Conservation (phyloP, 2,888 invertebrate genomes). For the Agrypnus murinus region DNA sequence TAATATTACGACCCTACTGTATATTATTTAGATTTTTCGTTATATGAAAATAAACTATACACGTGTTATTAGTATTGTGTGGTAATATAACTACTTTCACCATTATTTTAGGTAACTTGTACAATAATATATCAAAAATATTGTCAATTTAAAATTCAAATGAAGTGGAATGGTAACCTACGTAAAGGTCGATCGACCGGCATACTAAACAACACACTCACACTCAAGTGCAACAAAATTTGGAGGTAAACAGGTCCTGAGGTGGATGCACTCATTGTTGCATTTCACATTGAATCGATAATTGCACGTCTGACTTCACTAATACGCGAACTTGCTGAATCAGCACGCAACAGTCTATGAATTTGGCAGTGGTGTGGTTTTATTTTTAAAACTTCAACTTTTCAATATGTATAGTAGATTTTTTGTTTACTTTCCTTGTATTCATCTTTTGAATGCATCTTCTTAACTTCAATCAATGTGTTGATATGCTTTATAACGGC, state of each 20-base stretch:
- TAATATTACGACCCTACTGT: too few relatives aligned
- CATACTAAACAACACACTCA: slow-evolving; percentile 36
- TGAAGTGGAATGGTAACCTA: slow-evolving; percentile 39
- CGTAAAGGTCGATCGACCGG: slow-evolving; percentile 45
- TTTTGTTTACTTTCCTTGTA: too few relatives aligned
- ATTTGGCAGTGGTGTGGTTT: not conserved
- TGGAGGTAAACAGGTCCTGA: slow-evolving; percentile 47
- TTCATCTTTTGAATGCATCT: too few relatives aligned
- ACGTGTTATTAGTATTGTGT: slow-evolving; percentile 13
- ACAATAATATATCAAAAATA: slow-evolving; percentile 25
- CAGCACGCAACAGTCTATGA: slow-evolving; percentile 38
- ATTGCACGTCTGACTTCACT: slow-evolving; percentile 53
- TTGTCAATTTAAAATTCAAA: slow-evolving; percentile 40
- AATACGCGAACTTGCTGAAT: slow-evolving; percentile 48
- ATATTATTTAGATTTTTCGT: too few relatives aligned
- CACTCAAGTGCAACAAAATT: slow-evolving; percentile 35
- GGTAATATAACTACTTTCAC: slow-evolving; percentile 14
- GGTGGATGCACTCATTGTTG: slow-evolving; percentile 50
- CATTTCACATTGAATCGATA: slow-evolving; percentile 53
- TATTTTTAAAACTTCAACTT: not conserved
- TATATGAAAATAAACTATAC: not conserved
- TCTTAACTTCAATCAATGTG: too few relatives aligned
- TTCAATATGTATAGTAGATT: too few relatives aligned
- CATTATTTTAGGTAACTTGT: slow-evolving; percentile 9
- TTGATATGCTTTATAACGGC: too few relatives aligned